Evolutionary conservation across 1,140 invertebrate genomes (phyloP), one percentile per base, ranked within the genome.

Genomic region (Hyposmocoma kahamanoa): DNA sequence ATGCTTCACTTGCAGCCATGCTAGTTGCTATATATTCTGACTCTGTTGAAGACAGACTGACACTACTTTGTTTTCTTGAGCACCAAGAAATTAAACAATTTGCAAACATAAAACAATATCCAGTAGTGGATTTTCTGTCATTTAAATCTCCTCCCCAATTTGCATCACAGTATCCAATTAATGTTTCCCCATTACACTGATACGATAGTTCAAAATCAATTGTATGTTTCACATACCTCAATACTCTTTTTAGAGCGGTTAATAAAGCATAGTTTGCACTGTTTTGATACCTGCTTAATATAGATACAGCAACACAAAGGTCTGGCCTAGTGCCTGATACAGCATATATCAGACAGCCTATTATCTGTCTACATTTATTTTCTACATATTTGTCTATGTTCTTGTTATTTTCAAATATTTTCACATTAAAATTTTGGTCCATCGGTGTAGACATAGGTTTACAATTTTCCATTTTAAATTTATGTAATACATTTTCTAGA

Each of bases 321-420:
- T 72, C 62, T 22, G 65, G 62, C 39, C 68, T 59, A n/a, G 65
- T 68, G 15, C 67, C 60, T 22, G 28, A 67, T 20, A 45, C 59
- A 18, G 63, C 64, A 65, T 71, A 68, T 47, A 59, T 58, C 4
- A 65, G 39, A 44, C 61, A 53, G 1, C 58, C 60, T 26, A 67
- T 61, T 15, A 64, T 60, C 42, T 56, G 50, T 34, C 61, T 62
- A 54, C 62, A 65, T 18, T 39, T 20, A n/a, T 49, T 53, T 50
- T 65, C 56, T 28, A 61, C n/a, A n/a, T n/a, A n/a, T 54, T 20
- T 42, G 8, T 15, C 8, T 41, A 47, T 32, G 38, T 50, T 57
- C 48, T 45, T 46, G 46, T 47, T 47, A 18, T 15, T 18, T 34
- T 41, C 13, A 18, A 62, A 53, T 44, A 60, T 44, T 50, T 62